phyloP scores from a whole-genome alignment of 2,888 invertebrate genomes.

The Sinotaia quadrata region DNA sequence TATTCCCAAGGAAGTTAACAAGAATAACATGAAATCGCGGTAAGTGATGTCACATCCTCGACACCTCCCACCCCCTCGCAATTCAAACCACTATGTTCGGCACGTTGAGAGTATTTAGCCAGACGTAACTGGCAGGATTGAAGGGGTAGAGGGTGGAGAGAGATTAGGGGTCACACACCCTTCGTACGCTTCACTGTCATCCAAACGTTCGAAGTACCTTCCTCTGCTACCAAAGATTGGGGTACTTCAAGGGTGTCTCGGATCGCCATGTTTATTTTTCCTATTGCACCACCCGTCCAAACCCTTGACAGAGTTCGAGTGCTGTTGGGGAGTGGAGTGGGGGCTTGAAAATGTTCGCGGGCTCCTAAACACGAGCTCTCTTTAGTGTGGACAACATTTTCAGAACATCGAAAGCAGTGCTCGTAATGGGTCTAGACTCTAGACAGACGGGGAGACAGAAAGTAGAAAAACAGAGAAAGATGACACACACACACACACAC shows the following conservation, averaged over 20 bases:
- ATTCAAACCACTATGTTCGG: no score
- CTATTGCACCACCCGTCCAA: not conserved
- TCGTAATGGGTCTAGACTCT: not conserved
- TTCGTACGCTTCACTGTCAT: not conserved
- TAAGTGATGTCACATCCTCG: no score
- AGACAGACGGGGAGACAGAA: not conserved
- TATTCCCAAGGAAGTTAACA: no score
- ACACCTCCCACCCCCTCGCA: no score
- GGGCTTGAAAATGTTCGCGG: not conserved
- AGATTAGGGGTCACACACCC: not conserved
- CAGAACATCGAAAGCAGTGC: not conserved
- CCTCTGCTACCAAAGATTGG: not conserved
- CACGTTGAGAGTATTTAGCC: no score
- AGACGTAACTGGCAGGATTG: no score
- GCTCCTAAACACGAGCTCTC: not conserved
- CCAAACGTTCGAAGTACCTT: not conserved
- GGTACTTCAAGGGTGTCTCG: not conserved
- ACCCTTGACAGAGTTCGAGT: not conserved
- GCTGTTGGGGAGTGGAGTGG: not conserved
- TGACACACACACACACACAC: slow-evolving; percentile 5
- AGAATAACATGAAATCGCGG: no score
- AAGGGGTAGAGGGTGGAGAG: not conserved
- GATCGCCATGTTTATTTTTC: not conserved
- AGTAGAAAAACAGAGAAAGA: no score
- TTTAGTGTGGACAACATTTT: not conserved